Evolutionary conservation across 2,113 vertebrate species (phyloP).

Genomic region (Scopus umbretta): DNA sequence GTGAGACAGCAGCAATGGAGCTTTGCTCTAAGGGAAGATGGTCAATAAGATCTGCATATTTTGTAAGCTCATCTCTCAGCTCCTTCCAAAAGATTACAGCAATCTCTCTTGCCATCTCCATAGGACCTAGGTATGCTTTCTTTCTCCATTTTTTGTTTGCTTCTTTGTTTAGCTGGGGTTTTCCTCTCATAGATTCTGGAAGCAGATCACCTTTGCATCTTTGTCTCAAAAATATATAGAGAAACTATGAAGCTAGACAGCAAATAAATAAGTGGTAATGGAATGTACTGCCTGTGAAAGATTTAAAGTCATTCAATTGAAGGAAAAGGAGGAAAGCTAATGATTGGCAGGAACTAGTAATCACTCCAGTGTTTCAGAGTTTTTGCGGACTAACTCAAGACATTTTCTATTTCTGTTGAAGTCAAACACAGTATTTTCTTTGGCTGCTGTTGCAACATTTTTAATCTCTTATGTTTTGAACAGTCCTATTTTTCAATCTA

Average conservation of each 20-base stretch:
- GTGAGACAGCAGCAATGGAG: background rate
- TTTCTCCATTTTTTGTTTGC: background rate
- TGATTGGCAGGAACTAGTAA: background rate
- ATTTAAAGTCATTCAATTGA: background rate
- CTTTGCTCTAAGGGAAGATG: background rate
- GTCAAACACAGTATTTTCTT: background rate
- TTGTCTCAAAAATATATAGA: background rate
- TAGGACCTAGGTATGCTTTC: background rate
- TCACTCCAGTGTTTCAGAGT: background rate
- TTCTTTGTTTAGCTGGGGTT: background rate
- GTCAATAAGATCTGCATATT: background rate
- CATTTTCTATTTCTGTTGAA: background rate
- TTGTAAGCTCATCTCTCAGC: background rate
- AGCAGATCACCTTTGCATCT: background rate
- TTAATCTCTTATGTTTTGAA: background rate
- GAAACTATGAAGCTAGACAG: background rate
- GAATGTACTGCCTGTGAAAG: background rate
- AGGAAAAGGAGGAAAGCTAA: background rate
- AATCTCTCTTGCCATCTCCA: background rate
- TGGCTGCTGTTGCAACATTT: background rate
- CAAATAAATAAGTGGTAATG: background rate
- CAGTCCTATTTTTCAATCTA: background rate
- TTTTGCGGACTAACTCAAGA: background rate
- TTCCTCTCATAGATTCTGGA: background rate
- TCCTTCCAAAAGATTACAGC: background rate